Evolutionary conservation across 2,888 invertebrate genomes (phyloP), one percentile per base, ranked within the genome.

Genomic region (Cataglyphis cursor): DNA sequence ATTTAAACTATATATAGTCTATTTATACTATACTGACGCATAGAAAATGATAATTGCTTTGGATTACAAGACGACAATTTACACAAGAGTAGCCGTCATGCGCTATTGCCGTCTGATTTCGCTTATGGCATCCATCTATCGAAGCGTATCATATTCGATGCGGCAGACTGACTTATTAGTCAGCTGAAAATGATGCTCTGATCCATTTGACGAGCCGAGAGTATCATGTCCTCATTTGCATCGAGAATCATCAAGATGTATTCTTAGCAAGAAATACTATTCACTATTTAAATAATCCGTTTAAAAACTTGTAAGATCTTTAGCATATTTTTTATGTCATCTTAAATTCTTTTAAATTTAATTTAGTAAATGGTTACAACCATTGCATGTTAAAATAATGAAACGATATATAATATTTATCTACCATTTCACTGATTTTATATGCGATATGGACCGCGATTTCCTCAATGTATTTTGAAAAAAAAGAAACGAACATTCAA

Each of bases 31-130:
- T 70, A 73, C 82, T 66, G 54, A 78, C 82, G 78, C 83, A 88
- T 84, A 87, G 31, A 89, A 87, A 88, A 72, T 64, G 41, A 81
- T 59, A 70, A 89, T 83, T 85, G 70, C 74, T 81, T 72, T 82
- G 88, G 87, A 81, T 89, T 88, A 89, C 88, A 85, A 89, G 88
- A 66, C 74, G 89, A 66, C 78, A 62, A 86, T 82, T 83, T 80
- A 82, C 48, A 54, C 82, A 73, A 65, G 72, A 65, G 70, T 73
- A 80, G 61, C 54, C 41, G 76, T 78, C 87, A 74, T 80, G 68
- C 82, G 65, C 64, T 81, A 82, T 85, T 81, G 38, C 81, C 64
- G 18, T 80, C 64, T 76, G 51, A 64, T 51, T 59, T 61, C 48
- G 41, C 31, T 75, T 51, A 48, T 70, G 59, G 70, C 44, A 59